Base-by-base conservation (phyloP, 2,113 vertebrate species). In the Peromyscus maniculatus region DNA sequence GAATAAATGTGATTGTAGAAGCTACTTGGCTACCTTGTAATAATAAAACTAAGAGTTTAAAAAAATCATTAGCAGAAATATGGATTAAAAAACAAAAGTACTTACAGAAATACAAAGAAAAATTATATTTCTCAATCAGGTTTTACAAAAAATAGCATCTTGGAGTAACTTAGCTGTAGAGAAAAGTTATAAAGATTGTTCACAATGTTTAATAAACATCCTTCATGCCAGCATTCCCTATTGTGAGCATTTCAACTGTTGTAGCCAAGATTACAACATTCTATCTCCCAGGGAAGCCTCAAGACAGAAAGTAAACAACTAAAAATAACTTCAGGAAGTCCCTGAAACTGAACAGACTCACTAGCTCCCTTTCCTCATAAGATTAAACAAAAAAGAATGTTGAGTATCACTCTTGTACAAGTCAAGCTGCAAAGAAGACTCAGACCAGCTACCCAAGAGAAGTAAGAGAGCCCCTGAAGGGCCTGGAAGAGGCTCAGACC, bases 71-170 rank as follows among this genome's bases (percentile, higher is more conserved):
- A 94, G 88, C 28, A 62, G 15, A 80, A 94, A 77, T 66, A n/a
- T 21, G 8, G 13, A 80, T 71, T 91, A 19, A 88, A 77, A 92
- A 46, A 36, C 36, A 26, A 57, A 89, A 66, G 36, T 91, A 31
- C 36, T 84, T 67, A 80, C 1, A 91, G 55, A 91, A 67, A 69
- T 75, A 71, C 43, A 86, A 72, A 91, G 55, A 89, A 75, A 36
- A 72, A 62, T 78, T 84, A 62, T 9, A 92, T 92, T 43, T 82
- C 31, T 96, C 15, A 57, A 33, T 91, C 67, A 94, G 26, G 49
- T n/a, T 91, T 96, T 49, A 52, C 86, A 94, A 84, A 91, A 77
- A 43, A 67, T 66, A 71, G 62, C n/a, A 75, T 62, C 75, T 75
- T 71, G 13, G 80, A 71, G 79, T 59, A 67, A 89, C 28, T 93